Evolutionary conservation across 2,113 vertebrate genomes (phyloP), one percentile per base, ranked within the genome.

Genomic region (Onychostruthus taczanowskii): DNA sequence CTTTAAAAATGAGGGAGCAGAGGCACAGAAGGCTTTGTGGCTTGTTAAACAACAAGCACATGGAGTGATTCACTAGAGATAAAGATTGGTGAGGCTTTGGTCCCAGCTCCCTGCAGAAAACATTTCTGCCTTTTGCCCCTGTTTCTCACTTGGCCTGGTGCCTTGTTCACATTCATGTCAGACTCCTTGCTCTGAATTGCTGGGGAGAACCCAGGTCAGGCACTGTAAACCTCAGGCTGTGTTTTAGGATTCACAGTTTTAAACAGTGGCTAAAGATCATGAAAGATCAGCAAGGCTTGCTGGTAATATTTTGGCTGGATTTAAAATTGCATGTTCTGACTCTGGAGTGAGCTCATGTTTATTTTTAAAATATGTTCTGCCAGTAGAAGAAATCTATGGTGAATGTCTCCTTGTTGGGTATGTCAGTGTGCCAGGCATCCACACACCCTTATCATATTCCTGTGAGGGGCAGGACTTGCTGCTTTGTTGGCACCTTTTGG

Each of bases 361-460:
- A 96, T 96, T 95, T 96, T 95, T 91, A 94, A 90, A 89, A 16
- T 61, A 33, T 58, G 56, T 95, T 84, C 77, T 22, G 1, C 69
- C 62, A 46, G 80, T n/a, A 75, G 80, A 68, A 95, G 69, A 93
- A 92, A 92, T 69, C 69, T 53, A 55, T 94, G 92, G 93, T 92
- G 90, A 93, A 89, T 82, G 56, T 96, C 88, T 94, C 90, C 88
- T 89, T 89, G 86, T 78, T 96, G 94, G 76, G 47, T 69, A 96
- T 81, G 80, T 64, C 62, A 75, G 37, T 75, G 64, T 89, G 77
- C 86, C 90, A 84, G 66, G 86, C 91, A 87, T 84, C 77, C 77
- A 58, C 47, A 61, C 69, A 46, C 23, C 56, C 87, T 94, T 91
- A 64, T 94, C 27, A 0, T 88, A 23, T 80, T 90, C 79, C 88